Evolutionary conservation across 2,113 vertebrate genomes (phyloP).

Genomic region (Paradoxurus hermaphroditus): DNA sequence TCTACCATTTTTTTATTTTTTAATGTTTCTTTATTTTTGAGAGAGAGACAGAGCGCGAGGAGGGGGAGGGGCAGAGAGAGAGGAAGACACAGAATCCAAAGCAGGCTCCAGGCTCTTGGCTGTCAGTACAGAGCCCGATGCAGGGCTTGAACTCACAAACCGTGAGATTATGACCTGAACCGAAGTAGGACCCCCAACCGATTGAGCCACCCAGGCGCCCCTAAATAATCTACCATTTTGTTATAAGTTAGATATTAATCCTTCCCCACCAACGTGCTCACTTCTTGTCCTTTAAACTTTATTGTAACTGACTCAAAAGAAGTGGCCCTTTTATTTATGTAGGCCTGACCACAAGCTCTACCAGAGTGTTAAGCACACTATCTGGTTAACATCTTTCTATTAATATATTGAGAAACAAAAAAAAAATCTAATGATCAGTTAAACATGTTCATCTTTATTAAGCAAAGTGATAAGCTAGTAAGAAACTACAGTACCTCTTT

Average conservation of each 20-base stretch:
- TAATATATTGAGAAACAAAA: neutral
- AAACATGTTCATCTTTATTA: slow-evolving; percentile 52
- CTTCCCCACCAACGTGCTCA: neutral
- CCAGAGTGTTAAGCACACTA: neutral
- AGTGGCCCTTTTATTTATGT: neutral
- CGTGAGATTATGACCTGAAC: too few relatives aligned
- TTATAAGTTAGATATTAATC: neutral
- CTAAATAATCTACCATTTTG: neutral
- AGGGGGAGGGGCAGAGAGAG: too few relatives aligned
- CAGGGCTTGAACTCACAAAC: too few relatives aligned
- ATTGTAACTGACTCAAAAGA: neutral
- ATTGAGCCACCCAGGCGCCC: too few relatives aligned
- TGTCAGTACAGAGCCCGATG: too few relatives aligned
- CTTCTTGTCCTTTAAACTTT: neutral
- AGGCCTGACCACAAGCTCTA: neutral
- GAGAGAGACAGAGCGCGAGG: too few relatives aligned
- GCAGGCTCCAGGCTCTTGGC: too few relatives aligned
- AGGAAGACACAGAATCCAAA: too few relatives aligned
- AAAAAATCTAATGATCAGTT: slow-evolving; percentile 25
- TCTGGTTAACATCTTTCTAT: neutral
- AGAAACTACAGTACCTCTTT: neutral
- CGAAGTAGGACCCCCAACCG: too few relatives aligned
- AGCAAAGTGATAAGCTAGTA: slow-evolving; percentile 1
- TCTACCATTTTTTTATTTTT: neutral
- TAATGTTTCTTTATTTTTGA: too few relatives aligned